phyloP scores from a whole-genome alignment of 2,797 vertebrate genomes.

The Harpagifer antarcticus region DNA sequence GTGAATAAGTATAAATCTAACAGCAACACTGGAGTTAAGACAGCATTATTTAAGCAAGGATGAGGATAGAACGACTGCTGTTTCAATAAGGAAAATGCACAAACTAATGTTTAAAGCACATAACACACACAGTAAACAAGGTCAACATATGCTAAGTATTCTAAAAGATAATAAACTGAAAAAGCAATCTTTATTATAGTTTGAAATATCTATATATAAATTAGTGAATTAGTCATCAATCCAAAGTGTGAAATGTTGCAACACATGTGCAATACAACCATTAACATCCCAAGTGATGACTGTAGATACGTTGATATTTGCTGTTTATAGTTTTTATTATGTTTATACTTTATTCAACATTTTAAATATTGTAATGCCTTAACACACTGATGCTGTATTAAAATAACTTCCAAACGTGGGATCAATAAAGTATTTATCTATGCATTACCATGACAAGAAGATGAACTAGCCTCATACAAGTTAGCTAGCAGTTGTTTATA shows the following conservation, averaged over 20 bases:
- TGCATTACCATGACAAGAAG: slow-evolving; percentile 9
- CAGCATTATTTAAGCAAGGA: not conserved
- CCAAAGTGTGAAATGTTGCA: no score
- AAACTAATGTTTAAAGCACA: not conserved
- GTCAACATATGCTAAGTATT: not conserved
- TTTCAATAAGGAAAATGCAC: not conserved
- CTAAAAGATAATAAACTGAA: not conserved
- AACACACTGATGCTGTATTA: no score
- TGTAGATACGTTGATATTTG: no score
- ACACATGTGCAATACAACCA: no score
- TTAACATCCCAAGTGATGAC: no score
- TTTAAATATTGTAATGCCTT: no score
- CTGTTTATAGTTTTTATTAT: no score
- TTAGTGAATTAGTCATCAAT: no score
- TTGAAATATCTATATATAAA: no score
- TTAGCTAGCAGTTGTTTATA: slow-evolving; percentile 16
- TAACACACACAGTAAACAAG: not conserved
- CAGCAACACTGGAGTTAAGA: not conserved
- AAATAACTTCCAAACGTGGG: no score
- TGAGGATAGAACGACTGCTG: not conserved
- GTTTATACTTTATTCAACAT: no score
- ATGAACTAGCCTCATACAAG: not conserved
- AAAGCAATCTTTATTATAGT: no score
- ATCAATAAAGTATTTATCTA: not conserved
- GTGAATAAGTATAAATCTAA: not conserved